Percentiles rank a stretch among this genome's conserved stretches.
phyloP scores from a whole-genome alignment of 1,140 invertebrate species.

The Drosophila mayri region DNA sequence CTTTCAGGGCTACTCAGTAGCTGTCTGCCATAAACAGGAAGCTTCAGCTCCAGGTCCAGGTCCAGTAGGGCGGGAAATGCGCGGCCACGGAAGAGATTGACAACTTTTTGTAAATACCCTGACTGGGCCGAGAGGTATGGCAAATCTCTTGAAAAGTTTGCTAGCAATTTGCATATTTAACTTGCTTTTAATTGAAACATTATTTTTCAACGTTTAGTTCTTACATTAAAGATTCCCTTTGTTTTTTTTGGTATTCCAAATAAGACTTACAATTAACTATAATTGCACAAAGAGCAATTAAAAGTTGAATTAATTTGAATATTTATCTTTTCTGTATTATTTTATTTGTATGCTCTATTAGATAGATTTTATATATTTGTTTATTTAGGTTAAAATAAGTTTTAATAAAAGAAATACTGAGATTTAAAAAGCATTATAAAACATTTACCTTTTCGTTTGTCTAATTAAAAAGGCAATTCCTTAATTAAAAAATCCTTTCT shows the following conservation, averaged over 20 bases:
- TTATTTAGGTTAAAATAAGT: too few species aligned
- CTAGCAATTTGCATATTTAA: neutral
- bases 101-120: constrained; percentile 42
- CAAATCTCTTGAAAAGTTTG: neutral
- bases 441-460: too few species aligned
- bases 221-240: neutral
- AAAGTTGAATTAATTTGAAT: neutral
- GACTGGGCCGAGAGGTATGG: neutral
- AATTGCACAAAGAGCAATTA: neutral
- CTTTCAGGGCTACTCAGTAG: constrained; percentile 43
- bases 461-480: neutral
- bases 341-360: too few species aligned
- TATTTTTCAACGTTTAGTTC: neutral
- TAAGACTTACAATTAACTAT: neutral
- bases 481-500: neutral
- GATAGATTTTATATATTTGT: too few species aligned
- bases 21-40: constrained; percentile 47
- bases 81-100: constrained; percentile 30
- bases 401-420: too few species aligned
- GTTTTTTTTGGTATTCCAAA: neutral
- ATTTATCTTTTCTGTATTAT: too few species aligned
- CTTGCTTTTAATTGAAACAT: constrained; percentile 4
- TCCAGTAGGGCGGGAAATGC: constrained; percentile 12
- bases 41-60: neutral
- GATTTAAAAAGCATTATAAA: too few species aligned